phyloP scores from a whole-genome alignment of 2,113 vertebrate species.

The Tachycineta bicolor region DNA sequence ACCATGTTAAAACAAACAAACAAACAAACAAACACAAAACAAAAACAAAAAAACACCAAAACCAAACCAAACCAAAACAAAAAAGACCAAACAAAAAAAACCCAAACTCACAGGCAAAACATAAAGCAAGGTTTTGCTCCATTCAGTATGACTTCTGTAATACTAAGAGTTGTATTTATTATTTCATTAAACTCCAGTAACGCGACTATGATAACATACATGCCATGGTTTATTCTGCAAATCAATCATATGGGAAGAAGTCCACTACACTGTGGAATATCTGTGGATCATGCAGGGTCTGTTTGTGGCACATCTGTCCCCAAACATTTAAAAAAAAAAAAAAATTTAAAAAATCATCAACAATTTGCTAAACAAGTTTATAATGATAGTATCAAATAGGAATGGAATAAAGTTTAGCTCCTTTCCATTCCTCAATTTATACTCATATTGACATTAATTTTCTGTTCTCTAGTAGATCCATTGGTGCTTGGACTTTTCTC shows the following conservation, averaged over 20 bases:
- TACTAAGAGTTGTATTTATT: not conserved
- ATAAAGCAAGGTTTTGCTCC: not conserved
- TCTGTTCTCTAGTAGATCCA: not conserved
- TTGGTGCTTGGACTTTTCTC: not conserved
- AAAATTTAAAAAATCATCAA: not conserved
- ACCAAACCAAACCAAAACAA: not conserved
- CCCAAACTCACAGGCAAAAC: not conserved
- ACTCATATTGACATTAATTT: not conserved
- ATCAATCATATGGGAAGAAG: not conserved
- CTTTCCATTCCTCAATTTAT: not conserved
- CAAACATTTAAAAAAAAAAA: not conserved
- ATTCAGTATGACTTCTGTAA: not conserved
- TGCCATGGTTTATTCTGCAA: not conserved
- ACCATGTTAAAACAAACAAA: not conserved
- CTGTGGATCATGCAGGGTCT: conserved; percentile 39
- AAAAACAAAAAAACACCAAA: not conserved
- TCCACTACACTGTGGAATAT: not conserved
- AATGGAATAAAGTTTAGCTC: not conserved
- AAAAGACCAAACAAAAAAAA: not conserved
- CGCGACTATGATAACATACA: not conserved
- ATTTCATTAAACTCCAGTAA: not conserved
- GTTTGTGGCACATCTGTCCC: not conserved
- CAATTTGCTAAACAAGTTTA: not conserved
- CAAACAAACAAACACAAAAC: not conserved
- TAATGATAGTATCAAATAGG: not conserved